Evolutionary conservation across 2,888 invertebrate genomes (phyloP).

Genomic region (Dicyrtomina minuta): DNA sequence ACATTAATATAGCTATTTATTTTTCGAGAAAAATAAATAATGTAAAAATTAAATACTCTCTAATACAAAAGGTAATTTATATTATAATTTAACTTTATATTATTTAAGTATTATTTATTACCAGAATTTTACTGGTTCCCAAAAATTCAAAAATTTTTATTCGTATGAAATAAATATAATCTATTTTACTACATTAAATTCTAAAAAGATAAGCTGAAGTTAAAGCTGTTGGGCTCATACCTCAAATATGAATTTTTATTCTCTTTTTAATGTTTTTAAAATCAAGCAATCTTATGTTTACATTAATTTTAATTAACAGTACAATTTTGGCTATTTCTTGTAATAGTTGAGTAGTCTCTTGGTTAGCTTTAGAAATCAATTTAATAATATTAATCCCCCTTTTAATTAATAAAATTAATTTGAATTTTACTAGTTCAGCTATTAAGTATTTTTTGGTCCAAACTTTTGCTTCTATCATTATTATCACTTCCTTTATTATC

Average conservation of each 20-base stretch:
- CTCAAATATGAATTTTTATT: conserved; percentile 39
- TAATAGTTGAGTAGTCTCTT: conserved; percentile 31
- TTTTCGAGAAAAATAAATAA: conserved; percentile 63
- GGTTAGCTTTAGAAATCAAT: conserved; percentile 42
- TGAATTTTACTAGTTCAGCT: background rate
- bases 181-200: too few relatives aligned
- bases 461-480: conserved; percentile 37
- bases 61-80: conserved; percentile 72
- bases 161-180: conserved; percentile 35
- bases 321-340: conserved; percentile 25
- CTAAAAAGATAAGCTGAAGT: conserved; percentile 47
- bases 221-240: conserved; percentile 48
- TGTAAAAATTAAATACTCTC: conserved; percentile 63
- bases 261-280: conserved; percentile 43
- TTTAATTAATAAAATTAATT: conserved; percentile 20
- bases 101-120: conserved; percentile 55
- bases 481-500: background rate
- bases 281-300: conserved; percentile 28
- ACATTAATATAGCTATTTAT: conserved; percentile 65
- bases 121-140: conserved; percentile 34
- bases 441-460: conserved; percentile 46
- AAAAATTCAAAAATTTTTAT: conserved; percentile 36
- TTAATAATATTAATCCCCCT: conserved; percentile 45
- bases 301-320: conserved; percentile 19
- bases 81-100: conserved; percentile 61